Evolutionary conservation across 2,888 invertebrate genomes (phyloP).

Genomic region (Pandemis corylana): DNA sequence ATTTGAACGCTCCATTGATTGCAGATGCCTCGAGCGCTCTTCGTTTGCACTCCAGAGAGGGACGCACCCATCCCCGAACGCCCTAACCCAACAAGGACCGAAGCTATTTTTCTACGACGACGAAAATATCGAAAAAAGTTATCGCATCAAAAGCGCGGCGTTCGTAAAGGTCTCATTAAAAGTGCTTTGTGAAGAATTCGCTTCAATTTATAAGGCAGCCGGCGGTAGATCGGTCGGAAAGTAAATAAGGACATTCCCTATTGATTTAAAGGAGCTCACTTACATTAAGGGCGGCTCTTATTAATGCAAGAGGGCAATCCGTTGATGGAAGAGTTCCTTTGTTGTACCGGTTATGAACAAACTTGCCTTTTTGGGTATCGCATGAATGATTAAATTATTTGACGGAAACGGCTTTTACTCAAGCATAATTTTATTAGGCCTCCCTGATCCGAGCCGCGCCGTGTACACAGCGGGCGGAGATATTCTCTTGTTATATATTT

Average conservation of each 20-base stretch:
- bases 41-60: constrained; percentile 70
- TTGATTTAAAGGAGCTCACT: constrained; percentile 65
- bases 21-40: constrained; percentile 78
- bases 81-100: constrained; percentile 59
- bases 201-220: constrained; percentile 79
- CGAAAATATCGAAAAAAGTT: constrained; percentile 83
- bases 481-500: constrained; percentile 28
- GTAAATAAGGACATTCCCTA: constrained; percentile 75
- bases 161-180: constrained; percentile 82
- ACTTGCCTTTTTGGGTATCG: constrained; percentile 45
- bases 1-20: constrained; percentile 84
- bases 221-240: constrained; percentile 69
- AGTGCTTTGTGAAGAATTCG: constrained; percentile 79
- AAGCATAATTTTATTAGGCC: constrained; percentile 42
- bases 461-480: constrained; percentile 21
- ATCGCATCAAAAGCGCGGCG: constrained; percentile 79
- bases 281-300: constrained; percentile 46
- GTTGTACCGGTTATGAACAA: constrained; percentile 44
- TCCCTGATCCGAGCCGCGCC: constrained; percentile 34
- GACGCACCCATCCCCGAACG: constrained; percentile 53
- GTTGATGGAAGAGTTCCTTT: constrained; percentile 46
- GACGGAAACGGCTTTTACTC: constrained; percentile 43
- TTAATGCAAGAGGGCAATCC: constrained; percentile 46
- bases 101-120: constrained; percentile 70
- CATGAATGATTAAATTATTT: constrained; percentile 44